Evolutionary conservation across 2,888 invertebrate genomes (phyloP), one percentile per base, ranked within the genome.

Genomic region (Sthenelais limicola): DNA sequence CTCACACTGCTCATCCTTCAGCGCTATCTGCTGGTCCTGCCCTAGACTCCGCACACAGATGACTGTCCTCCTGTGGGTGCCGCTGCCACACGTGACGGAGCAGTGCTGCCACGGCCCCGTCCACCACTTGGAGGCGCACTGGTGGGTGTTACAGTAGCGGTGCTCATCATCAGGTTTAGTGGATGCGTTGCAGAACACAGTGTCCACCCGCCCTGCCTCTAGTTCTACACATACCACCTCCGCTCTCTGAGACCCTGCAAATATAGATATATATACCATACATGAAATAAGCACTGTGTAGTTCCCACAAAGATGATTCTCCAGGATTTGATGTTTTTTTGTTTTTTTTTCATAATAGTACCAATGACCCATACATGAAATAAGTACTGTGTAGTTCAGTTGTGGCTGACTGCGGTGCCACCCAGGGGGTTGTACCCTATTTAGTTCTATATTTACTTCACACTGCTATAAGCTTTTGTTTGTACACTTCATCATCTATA

Each of bases 71-170:
- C 83, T 83, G 52, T 87, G 86, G 12, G 81, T 74, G 1, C 88
- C 88, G 26, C 38, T n/a, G 21, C 62, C 62, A 26, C 62, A 62
- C 21, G 62, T 81, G 4, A 84, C 81, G 9, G n/a, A 24, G 86
- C 96, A 96, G 73, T 92, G 91, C 82, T 93, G 93, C 96, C 96
- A 96, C 0, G 93, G 92, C 0, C 94, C 95, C 30, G 92, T 90
- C 93, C 94, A 94, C 95, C 95, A 96, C 88, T 84, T 91, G n/a
- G 92, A 91, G 12, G 92, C 92, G 85, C 92, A 92, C 47, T 90
- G 89, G 78, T 91, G 91, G 74, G 89, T 90, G 83, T 91, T 92
- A 85, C 94, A 94, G 52, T 89, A 89, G 77, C 92, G 90, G 83
- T 91, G 90, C 80, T 91, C 88, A 79, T 92, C 91, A 69, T 83